Evolutionary conservation across 2,888 invertebrate species (phyloP), one percentile per base, ranked within the genome.

Genomic region (Piscicola geometra): DNA sequence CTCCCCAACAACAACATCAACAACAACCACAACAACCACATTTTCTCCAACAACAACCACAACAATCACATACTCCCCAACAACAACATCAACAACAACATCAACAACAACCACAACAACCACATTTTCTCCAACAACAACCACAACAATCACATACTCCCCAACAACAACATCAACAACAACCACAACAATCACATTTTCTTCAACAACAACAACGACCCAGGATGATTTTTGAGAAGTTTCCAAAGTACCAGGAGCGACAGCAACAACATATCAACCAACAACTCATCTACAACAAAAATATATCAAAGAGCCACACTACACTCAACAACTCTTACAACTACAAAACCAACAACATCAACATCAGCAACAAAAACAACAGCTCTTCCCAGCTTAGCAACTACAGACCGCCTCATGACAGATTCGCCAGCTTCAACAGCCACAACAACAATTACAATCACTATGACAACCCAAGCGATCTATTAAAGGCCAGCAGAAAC

Each of bases 241-340:
- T 56, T 5, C 60, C 60, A 5, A 56, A 56, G 25, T 56, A 56
- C 60, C 60, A 56, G n/a, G 15, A 56, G n/a, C 60, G 60, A 21
- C 60, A 56, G n/a, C 60, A 56, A 25, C 60, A 56, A 56, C 60
- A 56, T 21, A 18, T 56, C 3, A 9, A 56, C 3, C 60, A 56
- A 56, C 60, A 56, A 56, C 25, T 56, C 21, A 56, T 56, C 60
- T 56, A 56, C 60, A 56, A 56, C 60, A 56, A 56, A 56, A 25
- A 18, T 21, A 9, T 56, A 18, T 56, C 60, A 3, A 18, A 21
- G 25, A 56, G 60, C n/a, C 60, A 56, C 5, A 56, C 25, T 5
- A 21, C 12, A 5, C 60, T 56, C 21, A 56, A 21, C 25, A 56
- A 56, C 60, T 3, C 9, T 21, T 5, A 9, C 41, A 41, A 41